These are phyloP conservation scores for Nesometra sesokonis DNA, from an alignment of 35 echinoderm and acorn worm genomes.

Conservation along the genomic window DNA sequence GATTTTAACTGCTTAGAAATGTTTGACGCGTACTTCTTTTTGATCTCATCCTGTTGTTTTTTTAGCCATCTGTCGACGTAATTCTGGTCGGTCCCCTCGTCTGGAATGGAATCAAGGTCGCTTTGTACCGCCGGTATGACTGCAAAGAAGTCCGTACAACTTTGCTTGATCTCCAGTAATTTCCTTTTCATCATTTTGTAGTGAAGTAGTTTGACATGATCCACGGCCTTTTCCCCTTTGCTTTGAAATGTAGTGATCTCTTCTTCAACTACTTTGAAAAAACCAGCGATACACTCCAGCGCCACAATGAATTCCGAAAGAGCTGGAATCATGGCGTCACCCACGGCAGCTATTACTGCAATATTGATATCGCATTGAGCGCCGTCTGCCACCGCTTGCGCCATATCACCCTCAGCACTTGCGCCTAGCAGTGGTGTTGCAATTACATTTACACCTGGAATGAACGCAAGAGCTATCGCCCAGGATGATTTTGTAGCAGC, in stretches of 20 bases:
- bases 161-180: not conserved
- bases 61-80: too few species aligned
- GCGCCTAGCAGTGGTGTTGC: too few species aligned
- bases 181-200: conserved; percentile 21
- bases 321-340: too few species aligned
- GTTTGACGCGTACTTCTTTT: not conserved
- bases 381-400: not conserved
- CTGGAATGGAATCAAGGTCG: not conserved
- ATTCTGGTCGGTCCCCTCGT: not conserved
- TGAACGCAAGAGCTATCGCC: not conserved
- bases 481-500: not conserved
- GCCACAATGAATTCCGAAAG: too few species aligned
- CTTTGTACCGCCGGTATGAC: conserved; percentile 3
- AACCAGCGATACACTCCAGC: not conserved
- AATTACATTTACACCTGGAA: too few species aligned
- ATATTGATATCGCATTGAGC: not conserved
- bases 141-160: conserved; percentile 9
- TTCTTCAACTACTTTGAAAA: too few species aligned
- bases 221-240: not conserved
- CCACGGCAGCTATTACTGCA: not conserved
- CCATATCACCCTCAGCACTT: not conserved
- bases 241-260: not conserved
- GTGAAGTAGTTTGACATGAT: not conserved
- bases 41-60: not conserved
- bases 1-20: not conserved